A percentile compares a stretch with the other conserved stretches of the same genome.
These are phyloP conservation scores for Ischnus inquisitorius DNA, from an alignment of 2,888 invertebrate genomes.

Conservation along the genomic window DNA sequence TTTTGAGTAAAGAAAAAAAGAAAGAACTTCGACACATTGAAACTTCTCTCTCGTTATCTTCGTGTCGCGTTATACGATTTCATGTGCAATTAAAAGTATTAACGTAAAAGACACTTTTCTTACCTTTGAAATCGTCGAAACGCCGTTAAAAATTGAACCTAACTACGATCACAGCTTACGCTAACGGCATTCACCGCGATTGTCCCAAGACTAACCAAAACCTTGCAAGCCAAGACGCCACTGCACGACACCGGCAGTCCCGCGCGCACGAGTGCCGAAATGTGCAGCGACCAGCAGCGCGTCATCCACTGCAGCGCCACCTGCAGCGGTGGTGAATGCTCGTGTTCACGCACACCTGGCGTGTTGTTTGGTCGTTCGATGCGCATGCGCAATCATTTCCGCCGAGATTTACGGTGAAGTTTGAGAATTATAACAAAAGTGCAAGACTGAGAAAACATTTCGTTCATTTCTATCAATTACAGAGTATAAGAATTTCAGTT, in stretches of 20 bases:
- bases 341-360: not conserved
- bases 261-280: not conserved
- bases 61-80: not conserved
- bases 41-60: not conserved
- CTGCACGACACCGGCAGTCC: not conserved
- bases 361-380: not conserved
- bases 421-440: no score
- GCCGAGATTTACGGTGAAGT: no score
- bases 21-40: not conserved
- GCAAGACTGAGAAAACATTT: no score
- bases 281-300: conserved; percentile 6
- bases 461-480: no score
- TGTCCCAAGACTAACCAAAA: conserved; percentile 20
- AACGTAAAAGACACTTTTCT: conserved; percentile 18
- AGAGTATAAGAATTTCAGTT: no score
- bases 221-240: not conserved
- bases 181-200: not conserved
- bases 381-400: no score
- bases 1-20: not conserved
- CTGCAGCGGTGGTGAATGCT: conserved; percentile 1
- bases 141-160: not conserved
- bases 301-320: conserved; percentile 18
- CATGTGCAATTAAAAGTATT: not conserved
- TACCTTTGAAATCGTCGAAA: conserved; percentile 32
- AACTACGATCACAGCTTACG: not conserved